Base-by-base conservation (phyloP, 2,888 invertebrate species). In the Chesias legatella region DNA sequence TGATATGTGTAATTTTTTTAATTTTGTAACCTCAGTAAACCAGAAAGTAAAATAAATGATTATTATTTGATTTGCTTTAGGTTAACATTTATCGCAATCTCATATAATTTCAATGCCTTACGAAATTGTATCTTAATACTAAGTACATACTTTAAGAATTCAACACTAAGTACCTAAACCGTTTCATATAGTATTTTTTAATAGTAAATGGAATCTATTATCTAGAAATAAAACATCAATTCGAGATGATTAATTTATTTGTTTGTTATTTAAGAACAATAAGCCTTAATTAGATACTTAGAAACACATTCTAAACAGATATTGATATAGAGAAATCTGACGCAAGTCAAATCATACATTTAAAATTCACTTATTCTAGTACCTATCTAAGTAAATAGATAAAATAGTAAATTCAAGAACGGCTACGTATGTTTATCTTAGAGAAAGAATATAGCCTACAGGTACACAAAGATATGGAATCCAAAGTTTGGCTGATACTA, bases 201-300 rank as follows among this genome's bases (percentile, higher is more conserved):
- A 13, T 28, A 34, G 33, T 43, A 32, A 39, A 34, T 21, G 6
- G 6, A 21, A 30, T 11, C 4, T 7, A 10, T 23, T 11, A 13
- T 24, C 25, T 44, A 29, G 8, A 63, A 83, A 77, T 83, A 38
- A 86, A 86, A 86, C 66, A 23, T 67, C 32, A 71, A 60, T 77
- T 76, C 61, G 73, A 79, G 78, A 79, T 85, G 69, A 84, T 77
- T 73, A 71, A 75, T 83, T 85, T 82, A 83, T 82, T 85, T 67
- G 77, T 78, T 79, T 73, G 62, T 77, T 72, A 73, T 72, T 69
- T 67, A 77, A 83, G 83, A 77, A 79, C 78, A 73, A 75, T 83
- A 85, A 85, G 86, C 85, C 75, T 77, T 79, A 67, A n/a, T n/a
- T n/a, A n/a, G n/a, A n/a, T 63, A 79, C 69, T 79, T 75, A 61